These are phyloP conservation scores for Turdus rufiventris DNA, from an alignment of 2,113 vertebrate genomes.

Conservation along the genomic window DNA sequence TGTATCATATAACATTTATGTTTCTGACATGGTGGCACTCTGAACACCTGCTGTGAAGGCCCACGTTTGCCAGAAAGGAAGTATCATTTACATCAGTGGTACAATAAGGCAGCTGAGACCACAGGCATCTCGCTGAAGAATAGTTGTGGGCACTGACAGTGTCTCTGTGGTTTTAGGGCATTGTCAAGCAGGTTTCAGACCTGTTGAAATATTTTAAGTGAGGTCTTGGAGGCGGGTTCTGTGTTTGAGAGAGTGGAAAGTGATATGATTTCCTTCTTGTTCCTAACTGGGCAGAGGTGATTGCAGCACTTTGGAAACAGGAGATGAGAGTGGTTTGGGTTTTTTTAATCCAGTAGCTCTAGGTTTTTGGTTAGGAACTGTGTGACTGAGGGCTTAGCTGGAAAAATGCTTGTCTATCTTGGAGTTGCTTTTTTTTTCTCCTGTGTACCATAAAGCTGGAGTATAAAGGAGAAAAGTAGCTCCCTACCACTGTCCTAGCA, in stretches of 20 bases:
- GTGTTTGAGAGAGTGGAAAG: accelerated
- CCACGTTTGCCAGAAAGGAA: background rate
- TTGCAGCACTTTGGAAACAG: background rate
- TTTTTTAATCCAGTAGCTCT: background rate
- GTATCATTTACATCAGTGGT: background rate
- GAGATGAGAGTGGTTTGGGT: background rate
- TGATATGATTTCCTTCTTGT: background rate
- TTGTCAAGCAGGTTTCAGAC: background rate
- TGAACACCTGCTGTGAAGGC: background rate
- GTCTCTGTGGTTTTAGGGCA: background rate
- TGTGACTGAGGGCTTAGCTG: background rate
- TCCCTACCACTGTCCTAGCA: background rate
- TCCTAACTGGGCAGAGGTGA: background rate
- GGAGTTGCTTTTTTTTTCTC: background rate
- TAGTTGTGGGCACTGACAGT: background rate
- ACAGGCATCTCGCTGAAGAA: background rate
- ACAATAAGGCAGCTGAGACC: background rate
- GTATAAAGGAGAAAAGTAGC: background rate
- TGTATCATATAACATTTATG: no score
- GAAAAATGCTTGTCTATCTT: background rate
- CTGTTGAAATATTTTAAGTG: background rate
- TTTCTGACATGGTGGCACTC: background rate
- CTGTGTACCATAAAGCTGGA: background rate
- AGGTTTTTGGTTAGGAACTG: background rate
- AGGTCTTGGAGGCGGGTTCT: background rate